Evolutionary conservation across 2,113 vertebrate species (phyloP), one percentile per base, ranked within the genome.

Genomic region (Rhinoderma darwinii): DNA sequence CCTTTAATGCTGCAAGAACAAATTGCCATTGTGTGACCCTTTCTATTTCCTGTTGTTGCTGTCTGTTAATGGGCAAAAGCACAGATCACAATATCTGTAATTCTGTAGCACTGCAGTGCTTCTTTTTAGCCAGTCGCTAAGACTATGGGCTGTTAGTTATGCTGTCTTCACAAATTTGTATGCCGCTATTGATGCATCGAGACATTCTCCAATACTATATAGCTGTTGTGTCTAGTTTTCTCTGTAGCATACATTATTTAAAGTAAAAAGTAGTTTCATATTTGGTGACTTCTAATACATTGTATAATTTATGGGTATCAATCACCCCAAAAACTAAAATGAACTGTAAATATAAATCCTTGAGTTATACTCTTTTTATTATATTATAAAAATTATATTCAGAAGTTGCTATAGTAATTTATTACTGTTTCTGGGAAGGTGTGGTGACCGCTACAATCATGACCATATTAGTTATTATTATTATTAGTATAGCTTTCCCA

Each of bases 21-120:
- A 76, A 84, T 75, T 43, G 72, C 32, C 35, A 59, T 75, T 22
- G 72, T 41, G 14, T 84, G 72, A 84, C 83, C 72, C 76, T 84
- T 74, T 54, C 82, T 59, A 25, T 59, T 61, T 61, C 41, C 37
- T 84, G 15, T 75, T 56, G 51, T 30, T 76, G 50, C 50, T 61
- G 51, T 30, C 50, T 75, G 22, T 30, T 84, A 76, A 84, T 84
- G 37, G 35, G 35, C 47, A 75, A 10, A 59, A n/a, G 25, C 27
- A 20, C 68, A 25, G 18, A 41, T 84, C 39, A 44, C 50, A 44
- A 59, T 30, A 54, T 73, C 14, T 61, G 37, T 75, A 61, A 75
- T 84, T 75, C 41, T 75, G 47, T n/a, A 39, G 56, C 12, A 25
- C 25, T 51, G 44, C 56, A 72, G 63, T 51, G 30, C 14, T 70